A percentile compares a stretch with the other conserved stretches of the same genome.
phyloP scores from a whole-genome alignment of 2,888 invertebrate species.

The Drosophila ezoana region DNA sequence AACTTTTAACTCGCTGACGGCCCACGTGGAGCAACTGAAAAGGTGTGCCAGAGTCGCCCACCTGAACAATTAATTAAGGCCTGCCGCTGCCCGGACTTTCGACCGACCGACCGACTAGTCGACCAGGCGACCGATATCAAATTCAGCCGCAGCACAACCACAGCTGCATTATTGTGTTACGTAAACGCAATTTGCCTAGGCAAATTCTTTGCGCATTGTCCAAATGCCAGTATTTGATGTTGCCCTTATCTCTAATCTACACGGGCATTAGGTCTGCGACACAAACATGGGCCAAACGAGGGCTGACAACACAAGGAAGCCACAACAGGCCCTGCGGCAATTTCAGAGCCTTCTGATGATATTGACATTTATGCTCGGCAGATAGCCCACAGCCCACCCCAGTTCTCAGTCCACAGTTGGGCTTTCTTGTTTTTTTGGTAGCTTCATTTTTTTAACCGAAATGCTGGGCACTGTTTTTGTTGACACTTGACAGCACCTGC shows the following conservation, averaged over 20 bases:
- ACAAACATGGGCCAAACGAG: conserved; percentile 49
- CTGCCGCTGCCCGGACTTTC: conserved; percentile 18
- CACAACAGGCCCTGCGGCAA: conserved; percentile 58
- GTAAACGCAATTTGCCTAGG: conserved; percentile 60
- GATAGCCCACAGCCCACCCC: conserved; percentile 35
- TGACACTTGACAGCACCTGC: conserved; percentile 75
- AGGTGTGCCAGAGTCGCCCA: conserved; percentile 25
- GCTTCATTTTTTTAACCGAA: conserved; percentile 46
- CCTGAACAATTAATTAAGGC: conserved; percentile 64
- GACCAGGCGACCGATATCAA: conserved; percentile 50
- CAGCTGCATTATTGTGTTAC: conserved; percentile 54
- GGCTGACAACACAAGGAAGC: conserved; percentile 44
- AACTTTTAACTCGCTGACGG: conserved; percentile 28
- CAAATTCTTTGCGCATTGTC: conserved; percentile 51
- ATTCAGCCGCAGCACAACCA: conserved; percentile 30
- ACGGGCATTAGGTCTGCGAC: conserved; percentile 69
- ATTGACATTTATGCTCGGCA: conserved; percentile 74
- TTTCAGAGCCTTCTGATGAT: conserved; percentile 59
- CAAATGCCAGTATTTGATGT: conserved; percentile 62
- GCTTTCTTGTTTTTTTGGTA: conserved; percentile 25
- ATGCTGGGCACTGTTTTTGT: conserved; percentile 48
- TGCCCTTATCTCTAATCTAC: conserved; percentile 75
- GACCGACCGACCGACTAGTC: conserved; percentile 22
- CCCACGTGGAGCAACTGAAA: conserved; percentile 5
- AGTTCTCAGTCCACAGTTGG: conserved; percentile 10